Conservation (phyloP, 2,888 invertebrate genomes). For the Blera fallax region DNA sequence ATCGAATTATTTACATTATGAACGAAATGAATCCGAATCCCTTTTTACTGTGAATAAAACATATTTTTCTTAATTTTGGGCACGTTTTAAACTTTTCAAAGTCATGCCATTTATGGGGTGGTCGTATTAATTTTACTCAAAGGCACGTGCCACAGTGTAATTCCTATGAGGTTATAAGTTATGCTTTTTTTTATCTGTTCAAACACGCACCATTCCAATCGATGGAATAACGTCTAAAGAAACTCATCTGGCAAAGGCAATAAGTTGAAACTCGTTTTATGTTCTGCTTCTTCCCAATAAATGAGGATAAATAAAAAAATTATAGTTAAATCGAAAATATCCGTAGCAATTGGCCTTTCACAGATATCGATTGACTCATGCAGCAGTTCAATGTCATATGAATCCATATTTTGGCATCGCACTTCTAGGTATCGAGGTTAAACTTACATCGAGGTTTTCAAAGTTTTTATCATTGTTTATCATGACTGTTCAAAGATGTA, state of each 20-base stretch:
- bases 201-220: not conserved
- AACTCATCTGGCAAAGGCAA: not conserved
- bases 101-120: not conserved
- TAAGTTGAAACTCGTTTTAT: not conserved
- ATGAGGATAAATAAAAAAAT: not conserved
- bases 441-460: not conserved
- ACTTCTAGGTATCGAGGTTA: constrained; percentile 31
- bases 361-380: constrained; percentile 5
- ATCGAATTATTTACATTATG: not conserved
- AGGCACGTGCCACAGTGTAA: not conserved
- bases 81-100: constrained; percentile 1
- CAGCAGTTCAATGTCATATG: constrained; percentile 24
- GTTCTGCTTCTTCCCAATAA: not conserved
- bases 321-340: not conserved
- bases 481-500: too few species aligned
- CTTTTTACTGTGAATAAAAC: not conserved
- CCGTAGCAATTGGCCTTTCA: not conserved
- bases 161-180: not conserved
- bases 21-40: not conserved
- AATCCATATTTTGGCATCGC: constrained; percentile 37
- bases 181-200: not conserved
- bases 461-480: not conserved
- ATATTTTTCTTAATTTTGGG: not conserved
- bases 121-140: not conserved
- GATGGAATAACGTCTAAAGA: not conserved